These are phyloP conservation scores for Mesembrinibis cayennensis DNA, from an alignment of 2,113 vertebrate genomes.

Conservation along the genomic window DNA sequence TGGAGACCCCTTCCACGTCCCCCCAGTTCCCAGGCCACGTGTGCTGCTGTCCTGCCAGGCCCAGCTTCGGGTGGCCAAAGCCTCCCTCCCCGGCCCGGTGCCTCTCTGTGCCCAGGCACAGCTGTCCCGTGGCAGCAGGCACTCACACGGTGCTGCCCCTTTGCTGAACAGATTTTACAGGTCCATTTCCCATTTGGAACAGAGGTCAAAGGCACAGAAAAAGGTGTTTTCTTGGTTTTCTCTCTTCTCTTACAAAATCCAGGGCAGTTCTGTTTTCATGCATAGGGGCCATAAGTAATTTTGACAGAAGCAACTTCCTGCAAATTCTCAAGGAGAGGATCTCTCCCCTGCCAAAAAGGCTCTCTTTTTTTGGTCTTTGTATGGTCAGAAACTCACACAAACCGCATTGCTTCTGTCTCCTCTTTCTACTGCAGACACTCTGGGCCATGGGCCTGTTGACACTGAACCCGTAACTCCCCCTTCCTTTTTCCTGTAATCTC, in stretches of 20 bases:
- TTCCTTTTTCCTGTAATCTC: background rate
- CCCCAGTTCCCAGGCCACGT: accelerated
- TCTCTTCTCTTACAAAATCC: background rate
- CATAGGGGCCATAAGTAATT: background rate
- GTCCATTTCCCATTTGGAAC: background rate
- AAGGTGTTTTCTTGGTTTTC: background rate
- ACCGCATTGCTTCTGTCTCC: background rate
- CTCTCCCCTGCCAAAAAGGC: background rate
- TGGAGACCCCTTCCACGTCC: background rate
- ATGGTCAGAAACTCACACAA: background rate
- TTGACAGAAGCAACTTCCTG: background rate
- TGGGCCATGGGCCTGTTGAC: background rate
- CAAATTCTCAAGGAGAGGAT: background rate
- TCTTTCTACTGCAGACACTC: background rate
- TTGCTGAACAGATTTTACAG: too few relatives aligned
- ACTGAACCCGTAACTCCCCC: background rate
- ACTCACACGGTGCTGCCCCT: background rate
- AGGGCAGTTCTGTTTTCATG: background rate
- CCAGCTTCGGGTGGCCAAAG: accelerated
- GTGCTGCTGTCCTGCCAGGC: background rate
- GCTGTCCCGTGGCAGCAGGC: background rate
- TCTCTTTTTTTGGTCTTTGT: background rate
- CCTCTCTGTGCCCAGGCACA: background rate
- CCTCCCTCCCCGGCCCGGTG: accelerated
- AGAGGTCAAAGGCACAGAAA: background rate